Conservation (phyloP, 2,888 invertebrate species). For the Drosophila meridionalis region DNA sequence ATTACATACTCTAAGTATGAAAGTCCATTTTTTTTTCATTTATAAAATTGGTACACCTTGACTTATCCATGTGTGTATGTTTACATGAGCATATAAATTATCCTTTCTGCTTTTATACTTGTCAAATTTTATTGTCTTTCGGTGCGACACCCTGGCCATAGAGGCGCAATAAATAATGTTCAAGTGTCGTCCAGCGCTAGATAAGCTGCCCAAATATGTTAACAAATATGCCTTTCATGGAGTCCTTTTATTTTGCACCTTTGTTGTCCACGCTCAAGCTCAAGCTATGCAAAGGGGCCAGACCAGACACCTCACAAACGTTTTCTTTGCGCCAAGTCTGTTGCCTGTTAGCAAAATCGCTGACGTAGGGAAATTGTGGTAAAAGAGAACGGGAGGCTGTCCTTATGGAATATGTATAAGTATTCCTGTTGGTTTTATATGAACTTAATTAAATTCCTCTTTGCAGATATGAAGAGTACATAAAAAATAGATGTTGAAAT, state of each 20-base stretch:
- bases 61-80: slow-evolving; percentile 12
- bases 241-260: slow-evolving; percentile 45
- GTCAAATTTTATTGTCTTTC: slow-evolving; percentile 59
- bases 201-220: slow-evolving; percentile 58
- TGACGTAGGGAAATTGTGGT: slow-evolving; percentile 33
- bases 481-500: background rate
- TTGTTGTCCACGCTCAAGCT: slow-evolving; percentile 32
- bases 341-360: slow-evolving; percentile 42
- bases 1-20: background rate
- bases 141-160: slow-evolving; percentile 51
- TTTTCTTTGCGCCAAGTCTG: slow-evolving; percentile 30
- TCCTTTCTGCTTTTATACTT: slow-evolving; percentile 36
- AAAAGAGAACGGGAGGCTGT: slow-evolving; percentile 8
- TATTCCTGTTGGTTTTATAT: slow-evolving; percentile 22
- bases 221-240: slow-evolving; percentile 54
- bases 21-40: background rate
- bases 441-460: slow-evolving; percentile 8
- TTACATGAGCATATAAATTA: slow-evolving; percentile 43
- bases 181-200: slow-evolving; percentile 38
- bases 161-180: slow-evolving; percentile 58
- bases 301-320: slow-evolving; percentile 29
- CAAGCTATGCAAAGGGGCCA: slow-evolving; percentile 34
- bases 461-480: slow-evolving; percentile 8
- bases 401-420: slow-evolving; percentile 26
- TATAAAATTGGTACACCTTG: slow-evolving; percentile 13